phyloP scores from a whole-genome alignment of 2,888 invertebrate genomes.

The Nomada fabriciana region DNA sequence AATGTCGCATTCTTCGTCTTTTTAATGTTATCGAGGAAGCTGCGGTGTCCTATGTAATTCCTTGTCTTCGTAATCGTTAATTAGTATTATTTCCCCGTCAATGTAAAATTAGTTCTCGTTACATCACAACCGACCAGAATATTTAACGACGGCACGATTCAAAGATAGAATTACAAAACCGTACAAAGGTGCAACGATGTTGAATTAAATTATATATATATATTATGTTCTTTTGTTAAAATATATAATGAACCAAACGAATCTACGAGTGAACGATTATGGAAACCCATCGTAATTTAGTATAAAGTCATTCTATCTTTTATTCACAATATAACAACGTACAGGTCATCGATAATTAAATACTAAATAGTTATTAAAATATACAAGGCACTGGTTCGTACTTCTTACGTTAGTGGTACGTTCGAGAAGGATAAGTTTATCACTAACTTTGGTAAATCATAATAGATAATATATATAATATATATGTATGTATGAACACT shows the following conservation, averaged over 20 bases:
- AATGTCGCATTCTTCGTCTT: constrained; percentile 28
- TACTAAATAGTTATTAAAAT: constrained; percentile 73
- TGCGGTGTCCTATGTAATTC: constrained; percentile 19
- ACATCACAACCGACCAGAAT: constrained; percentile 43
- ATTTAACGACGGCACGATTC: constrained; percentile 13
- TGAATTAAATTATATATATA: constrained; percentile 27
- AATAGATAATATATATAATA: background rate
- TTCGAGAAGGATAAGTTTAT: constrained; percentile 45
- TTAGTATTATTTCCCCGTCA: constrained; percentile 38
- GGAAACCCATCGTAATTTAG: constrained; percentile 1
- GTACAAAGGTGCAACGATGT: constrained; percentile 32
- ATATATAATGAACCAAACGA: constrained; percentile 35
- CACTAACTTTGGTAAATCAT: constrained; percentile 61
- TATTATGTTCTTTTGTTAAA: constrained; percentile 45
- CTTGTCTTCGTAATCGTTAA: constrained; percentile 18
- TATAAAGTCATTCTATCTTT: constrained; percentile 68
- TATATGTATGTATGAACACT: constrained; percentile 15
- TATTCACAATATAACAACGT: constrained; percentile 75
- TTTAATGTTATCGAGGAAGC: constrained; percentile 23
- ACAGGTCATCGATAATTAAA: constrained; percentile 74
- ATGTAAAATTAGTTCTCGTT: constrained; percentile 27
- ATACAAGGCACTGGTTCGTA: constrained; percentile 77
- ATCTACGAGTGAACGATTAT: background rate
- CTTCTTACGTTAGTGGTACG: constrained; percentile 39
- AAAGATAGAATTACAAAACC: constrained; percentile 26